Percentiles rank a stretch among this genome's conserved stretches.
phyloP scores from a whole-genome alignment of 2,888 invertebrate genomes.

The Brachypalpus laphriformis region DNA sequence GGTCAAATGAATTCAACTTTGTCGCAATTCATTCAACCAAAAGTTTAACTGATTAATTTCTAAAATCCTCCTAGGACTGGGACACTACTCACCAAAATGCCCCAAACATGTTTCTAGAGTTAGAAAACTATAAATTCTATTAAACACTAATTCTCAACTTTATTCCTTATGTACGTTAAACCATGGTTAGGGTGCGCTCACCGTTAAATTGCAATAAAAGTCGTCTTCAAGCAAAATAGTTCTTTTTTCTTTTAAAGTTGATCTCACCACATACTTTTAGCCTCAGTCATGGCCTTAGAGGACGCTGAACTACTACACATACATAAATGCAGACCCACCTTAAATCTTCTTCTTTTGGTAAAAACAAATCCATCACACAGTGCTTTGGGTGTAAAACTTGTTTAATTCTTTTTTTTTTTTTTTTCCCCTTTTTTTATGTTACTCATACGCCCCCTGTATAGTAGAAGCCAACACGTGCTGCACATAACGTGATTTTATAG shows the following conservation, averaged over 20 bases:
- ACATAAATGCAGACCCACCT: conserved; percentile 16
- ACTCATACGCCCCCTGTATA: conserved; percentile 48
- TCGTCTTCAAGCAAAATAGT: neutral
- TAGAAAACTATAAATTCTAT: neutral
- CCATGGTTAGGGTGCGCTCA: neutral
- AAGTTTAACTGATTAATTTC: too few relatives aligned
- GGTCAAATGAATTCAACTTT: too few relatives aligned
- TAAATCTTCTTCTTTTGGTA: conserved; percentile 22
- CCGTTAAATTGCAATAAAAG: neutral
- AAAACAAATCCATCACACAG: conserved; percentile 54
- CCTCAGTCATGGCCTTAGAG: conserved; percentile 36
- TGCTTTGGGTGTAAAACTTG: conserved; percentile 32
- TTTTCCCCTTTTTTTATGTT: conserved; percentile 38
- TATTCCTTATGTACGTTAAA: neutral
- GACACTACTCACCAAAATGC: too few relatives aligned
- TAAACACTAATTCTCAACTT: neutral
- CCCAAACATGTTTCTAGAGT: neutral
- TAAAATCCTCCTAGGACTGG: too few relatives aligned
- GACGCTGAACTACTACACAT: conserved; percentile 47
- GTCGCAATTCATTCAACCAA: too few relatives aligned
- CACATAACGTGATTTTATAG: conserved; percentile 56
- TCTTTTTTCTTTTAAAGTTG: neutral
- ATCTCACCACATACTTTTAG: conserved; percentile 15
- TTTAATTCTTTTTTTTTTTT: conserved; percentile 8
- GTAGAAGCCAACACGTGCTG: conserved; percentile 42